Evolutionary conservation across 2,888 invertebrate species (phyloP), one percentile per base, ranked within the genome.

Genomic region (Augiades crinisus): DNA sequence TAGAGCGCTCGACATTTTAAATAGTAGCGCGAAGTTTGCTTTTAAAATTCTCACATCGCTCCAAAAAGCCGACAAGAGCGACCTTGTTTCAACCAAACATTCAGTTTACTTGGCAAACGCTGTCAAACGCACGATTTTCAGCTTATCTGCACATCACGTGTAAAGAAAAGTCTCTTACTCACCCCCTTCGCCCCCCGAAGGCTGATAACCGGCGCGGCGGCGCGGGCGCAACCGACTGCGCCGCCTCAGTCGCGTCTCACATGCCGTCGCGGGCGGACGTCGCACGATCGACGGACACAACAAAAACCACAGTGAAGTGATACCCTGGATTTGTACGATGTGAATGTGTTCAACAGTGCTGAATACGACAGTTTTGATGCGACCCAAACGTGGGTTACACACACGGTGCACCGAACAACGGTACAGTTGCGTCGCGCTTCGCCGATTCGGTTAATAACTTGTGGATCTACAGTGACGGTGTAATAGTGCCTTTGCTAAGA

Each of bases 401-500:
- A 67, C 65, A n/a, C 64, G 66, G 68, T 66, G 71, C 58, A 58
- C 61, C 72, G 67, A 71, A 73, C 64, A 72, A 41, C 41, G 71
- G 68, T 82, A 85, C 88, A 85, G 88, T 85, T 85, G 84, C 69
- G 79, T 72, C 70, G 68, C 81, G 87, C 82, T 82, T 73, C 79
- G 82, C 75, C 78, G 84, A 71, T 78, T 83, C 78, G 75, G 79
- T 74, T 87, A 84, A 85, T 81, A 84, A 79, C 80, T 80, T 69
- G 74, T 78, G 81, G 78, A 81, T 83, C 76, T 78, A 78, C 80
- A 78, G 82, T 82, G 69, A 64, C 69, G 70, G 75, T 74, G 81
- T 76, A 72, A 73, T 77, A 81, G 82, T 81, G 78, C 75, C 72
- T 79, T 72, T 75, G 76, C 81, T 74, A 80, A 86, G 85, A 84